Evolutionary conservation across 2,797 vertebrate genomes (phyloP).

Genomic region (Aphelocoma californica): DNA sequence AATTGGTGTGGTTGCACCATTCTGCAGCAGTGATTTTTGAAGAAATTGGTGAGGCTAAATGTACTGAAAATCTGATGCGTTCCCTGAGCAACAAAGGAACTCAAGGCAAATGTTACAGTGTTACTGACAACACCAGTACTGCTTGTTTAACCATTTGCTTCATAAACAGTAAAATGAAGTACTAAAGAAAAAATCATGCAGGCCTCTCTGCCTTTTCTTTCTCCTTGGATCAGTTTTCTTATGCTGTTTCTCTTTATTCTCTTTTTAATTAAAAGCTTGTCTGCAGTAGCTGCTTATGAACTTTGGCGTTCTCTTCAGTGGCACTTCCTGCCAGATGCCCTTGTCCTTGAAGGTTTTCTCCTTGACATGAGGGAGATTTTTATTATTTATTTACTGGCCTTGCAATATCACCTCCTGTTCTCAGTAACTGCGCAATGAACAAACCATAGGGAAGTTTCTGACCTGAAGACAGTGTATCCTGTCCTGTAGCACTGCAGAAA

Average conservation of each 20-base stretch:
- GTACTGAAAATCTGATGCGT: constrained; percentile 59
- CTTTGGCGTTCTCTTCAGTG: not conserved
- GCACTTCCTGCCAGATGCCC: not conserved
- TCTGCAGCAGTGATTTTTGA: constrained; percentile 68
- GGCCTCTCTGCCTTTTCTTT: not conserved
- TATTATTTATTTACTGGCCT: not conserved
- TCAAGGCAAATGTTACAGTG: constrained; percentile 73
- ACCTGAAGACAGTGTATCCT: not conserved
- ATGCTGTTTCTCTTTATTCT: not conserved
- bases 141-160: constrained; percentile 68
- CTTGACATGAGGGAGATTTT: not conserved
- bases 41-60: constrained; percentile 70
- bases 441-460: not conserved
- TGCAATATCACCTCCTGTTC: not conserved
- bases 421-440: not conserved
- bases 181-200: constrained; percentile 6
- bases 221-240: constrained; percentile 23
- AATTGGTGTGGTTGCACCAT: constrained; percentile 49
- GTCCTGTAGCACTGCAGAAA: not conserved
- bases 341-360: not conserved
- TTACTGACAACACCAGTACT: constrained; percentile 59
- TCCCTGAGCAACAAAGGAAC: constrained; percentile 72
- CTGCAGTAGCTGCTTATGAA: not conserved
- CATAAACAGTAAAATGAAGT: constrained; percentile 54
- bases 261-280: constrained; percentile 14